Base-by-base conservation (phyloP, 2,113 vertebrate genomes). In the Ctenomys sociabilis region DNA sequence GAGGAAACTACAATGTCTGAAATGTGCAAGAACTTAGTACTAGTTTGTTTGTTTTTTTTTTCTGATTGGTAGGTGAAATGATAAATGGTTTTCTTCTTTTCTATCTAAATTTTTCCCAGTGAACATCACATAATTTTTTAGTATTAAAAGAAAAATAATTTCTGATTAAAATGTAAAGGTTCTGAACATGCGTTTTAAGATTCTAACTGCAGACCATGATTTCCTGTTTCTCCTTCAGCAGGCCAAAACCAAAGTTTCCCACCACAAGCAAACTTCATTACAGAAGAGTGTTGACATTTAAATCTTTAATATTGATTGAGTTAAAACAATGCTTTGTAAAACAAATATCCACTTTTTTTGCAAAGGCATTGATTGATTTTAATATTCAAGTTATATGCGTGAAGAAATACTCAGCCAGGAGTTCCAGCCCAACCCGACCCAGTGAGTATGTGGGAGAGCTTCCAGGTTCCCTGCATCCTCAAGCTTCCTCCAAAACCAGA, bases 41-140 rank as follows among this genome's bases (percentile, higher is more conserved):
- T 32, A 1, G 54, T 57, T 61, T 89, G 91, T 93, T 86, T 93
- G 54, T 57, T 61, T 89, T 93, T 93, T 86, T 93, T 93, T 17
- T 83, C 43, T 83, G 66, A 88, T 52, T 54, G 10, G 45, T 84
- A 37, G 32, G 4, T 49, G 12, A 61, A 59, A 61, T 52, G 19
- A 21, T 57, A 12, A 54, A 8, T 61, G 66, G 61, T 52, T 72
- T 45, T 85, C 78, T 63, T 61, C 14, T 52, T 16, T 73, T 73
- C 24, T 91, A 21, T 66, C 64, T 78, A 12, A 73, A 80, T 81
- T 85, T 91, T 93, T 72, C 40, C 9, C 63, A 81, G 11, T 40
- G 19, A 88, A 68, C 4, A 81, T 81, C 66, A 59, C 32, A 24
- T 89, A 85, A 75, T 66, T 81, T 70, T 83, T 30, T 83, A 93